Base-by-base conservation (phyloP, 1,140 invertebrate species). In the Colletes gigas region DNA sequence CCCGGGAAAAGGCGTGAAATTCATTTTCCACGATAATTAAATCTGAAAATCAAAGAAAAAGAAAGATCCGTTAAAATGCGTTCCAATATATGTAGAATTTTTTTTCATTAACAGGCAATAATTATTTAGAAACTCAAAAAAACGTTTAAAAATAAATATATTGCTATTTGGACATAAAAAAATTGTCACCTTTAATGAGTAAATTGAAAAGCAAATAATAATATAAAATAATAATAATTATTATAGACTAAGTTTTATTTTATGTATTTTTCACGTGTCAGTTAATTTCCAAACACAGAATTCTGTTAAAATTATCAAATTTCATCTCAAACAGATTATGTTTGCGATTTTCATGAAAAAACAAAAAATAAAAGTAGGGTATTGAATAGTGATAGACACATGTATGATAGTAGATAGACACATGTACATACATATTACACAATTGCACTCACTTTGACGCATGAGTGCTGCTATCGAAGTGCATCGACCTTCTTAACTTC, bases 1-100 rank as follows among this genome's bases (percentile, higher is more conserved):
- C 39, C 94, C 94, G 19, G 94, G 94, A 86, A 96, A 96, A 21
- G 95, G 95, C 47, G 95, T 95, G 83, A 96, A 96, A 93, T 96
- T 96, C 96, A 96, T 96, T 74, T 91, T 94, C 55, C 65, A 52
- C 59, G 41, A n/a, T 69, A 59, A 47, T 85, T 60, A 78, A 41
- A 78, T 81, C 90, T 90, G 86, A 9, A 90, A 88, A 30, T n/a
- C 44, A 76, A 83, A 78, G 5, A 70, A 52, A 63, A 50, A 7
- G 30, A 44, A 10, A 0, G 15, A 15, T 59, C 4, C 7, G 3
- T 57, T 57, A 47, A 19, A 4, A 9, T 4, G 14, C 12, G 1
- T 21, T 52, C 12, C 12, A 30, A 21, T 47, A 9, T 2, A 12
- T 4, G 0, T 4, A 1, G 21, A 68, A 57, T 71, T 57, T 17